phyloP scores from a whole-genome alignment of 2,888 invertebrate genomes.

The Diplolepis rosae region DNA sequence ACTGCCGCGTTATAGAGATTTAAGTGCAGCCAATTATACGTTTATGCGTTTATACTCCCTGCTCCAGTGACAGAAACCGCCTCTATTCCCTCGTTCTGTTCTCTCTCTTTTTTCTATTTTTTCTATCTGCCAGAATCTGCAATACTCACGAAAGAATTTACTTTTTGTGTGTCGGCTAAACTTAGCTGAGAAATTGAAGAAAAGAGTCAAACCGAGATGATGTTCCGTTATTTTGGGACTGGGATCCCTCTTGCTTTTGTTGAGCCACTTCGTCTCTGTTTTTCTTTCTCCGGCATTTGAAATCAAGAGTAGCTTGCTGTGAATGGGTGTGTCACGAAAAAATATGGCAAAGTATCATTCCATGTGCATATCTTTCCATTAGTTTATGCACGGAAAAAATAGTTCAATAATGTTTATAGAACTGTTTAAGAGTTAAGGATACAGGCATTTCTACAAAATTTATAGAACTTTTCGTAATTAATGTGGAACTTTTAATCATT shows the following conservation, averaged over 20 bases:
- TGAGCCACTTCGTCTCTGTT: slow-evolving; percentile 27
- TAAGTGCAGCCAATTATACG: slow-evolving; percentile 73
- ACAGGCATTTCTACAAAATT: too few relatives aligned
- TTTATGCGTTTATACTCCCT: slow-evolving; percentile 62
- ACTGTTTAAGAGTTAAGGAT: too few relatives aligned
- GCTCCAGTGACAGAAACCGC: slow-evolving; percentile 37
- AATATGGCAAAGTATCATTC: neutral
- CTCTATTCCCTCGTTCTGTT: slow-evolving; percentile 19
- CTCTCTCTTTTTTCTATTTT: slow-evolving; percentile 16
- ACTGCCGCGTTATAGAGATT: slow-evolving; percentile 71
- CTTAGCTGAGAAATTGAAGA: slow-evolving; percentile 53
- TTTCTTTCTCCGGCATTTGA: slow-evolving; percentile 9
- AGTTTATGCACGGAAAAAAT: too few relatives aligned
- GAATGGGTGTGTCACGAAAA: neutral
- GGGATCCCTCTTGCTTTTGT: slow-evolving; percentile 35
- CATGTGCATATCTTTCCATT: neutral
- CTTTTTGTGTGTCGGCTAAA: slow-evolving; percentile 50
- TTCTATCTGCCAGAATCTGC: neutral
- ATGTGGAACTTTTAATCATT: too few relatives aligned
- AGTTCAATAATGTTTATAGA: too few relatives aligned
- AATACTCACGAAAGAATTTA: slow-evolving; percentile 28
- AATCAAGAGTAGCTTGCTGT: neutral
- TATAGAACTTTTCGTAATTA: too few relatives aligned
- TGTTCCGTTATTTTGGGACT: slow-evolving; percentile 62
- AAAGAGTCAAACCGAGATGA: slow-evolving; percentile 54